A percentile compares a stretch with the other conserved stretches of the same genome.
Conservation (phyloP, 2,113 vertebrate species). For the Origma solitaria region DNA sequence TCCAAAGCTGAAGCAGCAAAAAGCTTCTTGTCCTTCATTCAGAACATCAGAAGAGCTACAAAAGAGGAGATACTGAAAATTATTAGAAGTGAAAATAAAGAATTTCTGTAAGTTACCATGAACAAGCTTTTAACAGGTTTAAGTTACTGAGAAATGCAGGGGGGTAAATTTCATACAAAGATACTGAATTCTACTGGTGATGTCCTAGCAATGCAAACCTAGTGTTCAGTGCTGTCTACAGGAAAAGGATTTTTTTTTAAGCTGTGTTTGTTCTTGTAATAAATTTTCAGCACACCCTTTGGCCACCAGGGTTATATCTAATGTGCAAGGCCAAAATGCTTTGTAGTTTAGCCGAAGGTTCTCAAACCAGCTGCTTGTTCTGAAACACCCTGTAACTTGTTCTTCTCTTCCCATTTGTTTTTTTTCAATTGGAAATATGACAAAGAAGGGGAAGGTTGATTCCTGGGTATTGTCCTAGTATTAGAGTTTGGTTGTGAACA, state of each 20-base stretch:
- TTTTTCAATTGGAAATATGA: neutral
- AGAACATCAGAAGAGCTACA: slow-evolving; percentile 81
- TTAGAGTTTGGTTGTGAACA: neutral
- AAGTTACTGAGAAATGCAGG: neutral
- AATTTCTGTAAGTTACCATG: slow-evolving; percentile 80
- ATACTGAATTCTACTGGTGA: neutral
- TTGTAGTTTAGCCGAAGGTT: neutral
- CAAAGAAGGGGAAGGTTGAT: neutral
- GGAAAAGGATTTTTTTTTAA: neutral
- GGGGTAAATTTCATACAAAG: neutral
- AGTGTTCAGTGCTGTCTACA: neutral
- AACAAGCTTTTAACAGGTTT: neutral
- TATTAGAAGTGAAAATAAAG: slow-evolving; percentile 82
- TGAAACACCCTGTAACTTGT: neutral
- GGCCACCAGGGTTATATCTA: neutral
- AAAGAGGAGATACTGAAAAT: slow-evolving; percentile 88
- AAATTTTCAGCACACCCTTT: neutral
- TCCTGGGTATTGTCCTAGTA: neutral
- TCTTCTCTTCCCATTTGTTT: neutral
- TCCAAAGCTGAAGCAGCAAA: slow-evolving; percentile 79
- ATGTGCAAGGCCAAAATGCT: neutral
- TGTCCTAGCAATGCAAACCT: neutral
- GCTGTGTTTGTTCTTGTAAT: neutral
- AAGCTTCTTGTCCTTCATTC: slow-evolving; percentile 87
- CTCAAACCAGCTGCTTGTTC: neutral